Evolutionary conservation across 2,113 vertebrate genomes (phyloP).

Genomic region (Scytalopus superciliaris): DNA sequence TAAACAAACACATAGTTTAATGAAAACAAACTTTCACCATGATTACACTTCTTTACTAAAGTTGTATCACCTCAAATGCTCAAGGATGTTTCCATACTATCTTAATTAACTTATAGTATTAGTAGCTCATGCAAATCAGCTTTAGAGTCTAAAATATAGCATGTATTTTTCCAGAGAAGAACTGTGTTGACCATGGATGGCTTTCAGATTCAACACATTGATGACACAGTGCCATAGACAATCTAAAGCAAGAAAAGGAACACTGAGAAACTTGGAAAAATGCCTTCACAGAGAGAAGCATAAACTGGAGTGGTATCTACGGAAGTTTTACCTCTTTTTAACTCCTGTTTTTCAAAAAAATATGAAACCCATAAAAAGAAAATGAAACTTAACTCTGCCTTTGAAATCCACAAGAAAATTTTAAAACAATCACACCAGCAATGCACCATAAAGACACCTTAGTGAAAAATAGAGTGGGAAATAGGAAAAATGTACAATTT

Average conservation of each 20-base stretch:
- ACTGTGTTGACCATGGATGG: neutral
- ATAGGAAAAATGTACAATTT: neutral
- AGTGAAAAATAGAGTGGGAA: neutral
- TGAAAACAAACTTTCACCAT: neutral
- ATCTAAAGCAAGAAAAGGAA: neutral
- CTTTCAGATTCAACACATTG: neutral
- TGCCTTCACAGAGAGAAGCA: neutral
- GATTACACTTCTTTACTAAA: neutral
- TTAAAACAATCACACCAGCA: neutral
- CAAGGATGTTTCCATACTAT: neutral
- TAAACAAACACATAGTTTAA: neutral
- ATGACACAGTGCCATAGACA: neutral
- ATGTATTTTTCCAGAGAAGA: neutral
- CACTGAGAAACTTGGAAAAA: neutral
- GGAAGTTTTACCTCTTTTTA: neutral
- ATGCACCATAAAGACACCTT: neutral
- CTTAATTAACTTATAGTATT: neutral
- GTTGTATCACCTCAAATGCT: neutral
- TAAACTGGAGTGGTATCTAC: neutral
- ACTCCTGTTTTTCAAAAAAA: neutral
- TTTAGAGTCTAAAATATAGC: neutral
- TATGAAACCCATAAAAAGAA: neutral
- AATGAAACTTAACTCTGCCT: neutral
- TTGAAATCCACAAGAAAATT: neutral
- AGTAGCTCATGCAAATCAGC: neutral